Evolutionary conservation across 1,140 invertebrate genomes (phyloP), one percentile per base, ranked within the genome.

Genomic region (Neodiprion fabricii): DNA sequence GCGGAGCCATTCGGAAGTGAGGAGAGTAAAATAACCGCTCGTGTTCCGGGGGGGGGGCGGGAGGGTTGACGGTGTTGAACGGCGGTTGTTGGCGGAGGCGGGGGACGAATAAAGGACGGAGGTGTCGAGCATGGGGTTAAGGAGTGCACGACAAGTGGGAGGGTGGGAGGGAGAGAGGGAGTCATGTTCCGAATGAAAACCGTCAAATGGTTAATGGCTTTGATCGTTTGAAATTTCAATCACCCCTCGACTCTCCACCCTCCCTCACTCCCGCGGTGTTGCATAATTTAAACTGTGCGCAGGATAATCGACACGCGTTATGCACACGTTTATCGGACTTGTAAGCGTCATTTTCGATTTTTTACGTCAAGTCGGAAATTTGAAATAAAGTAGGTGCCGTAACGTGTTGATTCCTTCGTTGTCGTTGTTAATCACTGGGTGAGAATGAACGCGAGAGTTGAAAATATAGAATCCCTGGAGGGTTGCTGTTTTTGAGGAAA

Each of bases 141-240:
- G 28, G 28, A 40, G 28, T 40, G 2, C 28, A n/a, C 47, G 48
- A 48, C 12, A 28, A 23, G 8, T 40, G 10, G 9, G 23, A 40
- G 49, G 53, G 28, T 48, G 7, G 17, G 48, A 72, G 68, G 48
- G 14, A 50, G n/a, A 50, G 71, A 50, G 61, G 47, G n/a, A n/a
- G 70, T 21, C 67, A 40, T 40, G 12, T 70, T 28, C 28, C 68
- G 68, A 65, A 17, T 70, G 68, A 14, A 40, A 71, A 49, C 11
- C 70, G 70, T 23, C 70, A 17, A 47, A 71, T 48, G 40, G 11
- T 71, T 61, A 61, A 61, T 61, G n/a, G 53, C 53, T 61, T 61
- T 17, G 53, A 61, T 61, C 53, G 53, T 61, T 61, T 61, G 53
- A 61, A 61, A 61, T 61, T 61, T 61, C 53, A 61, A 61, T 14